Percentiles rank a stretch among this genome's conserved stretches.
Evolutionary conservation across 2,113 vertebrate genomes (phyloP).

Genomic region (Todiramphus chloris): DNA sequence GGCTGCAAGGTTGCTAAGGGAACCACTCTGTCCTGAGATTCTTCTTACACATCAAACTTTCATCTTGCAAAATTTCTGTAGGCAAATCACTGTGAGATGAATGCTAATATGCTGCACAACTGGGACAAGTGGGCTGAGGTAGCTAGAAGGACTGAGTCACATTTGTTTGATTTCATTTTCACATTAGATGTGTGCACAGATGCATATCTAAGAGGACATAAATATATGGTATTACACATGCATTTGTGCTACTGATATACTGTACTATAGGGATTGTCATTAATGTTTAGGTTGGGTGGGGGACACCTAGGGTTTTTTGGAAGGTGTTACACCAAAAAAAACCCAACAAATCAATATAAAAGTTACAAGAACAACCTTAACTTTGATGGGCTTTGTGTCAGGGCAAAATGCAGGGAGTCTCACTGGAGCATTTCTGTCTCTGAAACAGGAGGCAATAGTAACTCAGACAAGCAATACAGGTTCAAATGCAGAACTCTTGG

Average conservation of each 20-base stretch:
- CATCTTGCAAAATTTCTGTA: slow-evolving; percentile 82
- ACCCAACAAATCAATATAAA: neutral
- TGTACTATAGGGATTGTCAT: neutral
- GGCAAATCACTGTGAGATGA: slow-evolving; percentile 77
- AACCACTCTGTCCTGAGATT: slow-evolving; percentile 79
- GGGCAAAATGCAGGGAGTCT: neutral
- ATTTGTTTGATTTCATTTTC: slow-evolving; percentile 59
- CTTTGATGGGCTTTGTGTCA: neutral
- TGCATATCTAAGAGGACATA: neutral
- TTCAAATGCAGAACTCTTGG: neutral
- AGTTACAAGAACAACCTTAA: neutral
- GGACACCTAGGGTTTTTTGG: neutral
- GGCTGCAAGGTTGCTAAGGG: slow-evolving; percentile 83
- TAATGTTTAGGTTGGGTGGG: neutral
- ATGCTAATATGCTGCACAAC: slow-evolving; percentile 72
- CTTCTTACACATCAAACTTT: slow-evolving; percentile 77
- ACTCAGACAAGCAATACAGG: neutral
- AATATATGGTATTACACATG: neutral
- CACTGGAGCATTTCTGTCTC: neutral
- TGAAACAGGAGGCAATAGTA: neutral
- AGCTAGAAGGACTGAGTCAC: slow-evolving; percentile 50
- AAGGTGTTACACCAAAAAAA: neutral
- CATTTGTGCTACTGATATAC: neutral
- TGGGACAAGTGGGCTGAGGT: slow-evolving; percentile 51
- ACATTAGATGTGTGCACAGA: slow-evolving; percentile 16